Evolutionary conservation across 1,140 invertebrate species (phyloP), one percentile per base, ranked within the genome.

Genomic region (Aporrectodea caliginosa): DNA sequence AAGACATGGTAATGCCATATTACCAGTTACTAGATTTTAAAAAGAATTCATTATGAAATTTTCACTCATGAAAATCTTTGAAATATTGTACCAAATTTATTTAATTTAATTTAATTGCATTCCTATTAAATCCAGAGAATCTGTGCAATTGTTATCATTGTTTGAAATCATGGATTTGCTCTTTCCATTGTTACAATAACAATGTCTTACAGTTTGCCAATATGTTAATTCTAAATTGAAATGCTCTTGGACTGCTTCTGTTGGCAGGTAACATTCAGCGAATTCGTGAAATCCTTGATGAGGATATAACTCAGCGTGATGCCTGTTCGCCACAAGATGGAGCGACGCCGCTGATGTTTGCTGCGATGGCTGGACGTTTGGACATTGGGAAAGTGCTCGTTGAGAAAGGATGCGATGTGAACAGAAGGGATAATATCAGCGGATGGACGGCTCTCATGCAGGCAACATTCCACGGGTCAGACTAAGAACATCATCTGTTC

Each of bases 381-480:
- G 87, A 89, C 77, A 86, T 88, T 32, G 87, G 84, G 1, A 85
- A 86, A 81, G 74, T 87, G 69, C 81, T 89, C 31, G 84, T 88
- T 0, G 84, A 85, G 68, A 81, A 83, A 27, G 87, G 86, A 1
- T 88, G 87, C 84, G 86, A 89, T 81, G 84, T 88, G 68, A 86
- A 89, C 82, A 87, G 87, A 78, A 86, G 87, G 79, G 88, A 89
- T 76, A 82, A 82, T 0, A 86, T 89, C 80, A 89, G 87, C 85
- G 87, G 88, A 2, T 89, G 88, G 88, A 89, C 88, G 35, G 87
- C 88, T 6, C 83, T 89, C 6, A 89, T 89, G 88, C 88, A 89
- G 80, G 88, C 88, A 33, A 88, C 88, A 0, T 89, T 88, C 81
- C 88, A 89, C 85, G 87, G 88, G 89, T 90, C 80, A 73, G 73